Evolutionary conservation across 2,888 invertebrate species (phyloP).

Genomic region (Aplocera efformata): DNA sequence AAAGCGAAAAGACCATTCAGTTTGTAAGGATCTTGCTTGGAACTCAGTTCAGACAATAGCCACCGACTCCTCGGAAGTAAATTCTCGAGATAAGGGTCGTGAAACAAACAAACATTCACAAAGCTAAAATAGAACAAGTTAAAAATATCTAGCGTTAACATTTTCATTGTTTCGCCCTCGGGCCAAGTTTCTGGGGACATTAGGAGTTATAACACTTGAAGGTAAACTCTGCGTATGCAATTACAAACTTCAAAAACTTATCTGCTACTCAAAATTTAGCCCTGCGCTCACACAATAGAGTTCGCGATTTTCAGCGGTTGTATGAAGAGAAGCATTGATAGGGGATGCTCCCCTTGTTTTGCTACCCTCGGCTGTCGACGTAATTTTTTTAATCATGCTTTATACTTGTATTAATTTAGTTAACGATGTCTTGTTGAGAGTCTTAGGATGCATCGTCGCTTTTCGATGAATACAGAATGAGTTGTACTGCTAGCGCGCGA

Average conservation of each 20-base stretch:
- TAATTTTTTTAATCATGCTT: constrained; percentile 80
- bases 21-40: no score
- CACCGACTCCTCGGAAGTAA: constrained; percentile 9
- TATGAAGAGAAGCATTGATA: constrained; percentile 61
- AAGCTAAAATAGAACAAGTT: constrained; percentile 44
- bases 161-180: constrained; percentile 70
- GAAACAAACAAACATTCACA: constrained; percentile 23
- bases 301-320: constrained; percentile 17
- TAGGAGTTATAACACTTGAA: constrained; percentile 75
- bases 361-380: constrained; percentile 58
- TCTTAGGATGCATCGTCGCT: constrained; percentile 59
- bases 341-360: constrained; percentile 60
- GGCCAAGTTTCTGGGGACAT: constrained; percentile 67
- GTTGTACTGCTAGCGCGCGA: constrained; percentile 28
- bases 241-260: constrained; percentile 43
- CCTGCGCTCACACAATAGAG: constrained; percentile 30
- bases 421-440: constrained; percentile 67
- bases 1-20: no score
- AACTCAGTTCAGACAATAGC: constrained; percentile 3
- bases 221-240: constrained; percentile 65
- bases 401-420: constrained; percentile 79
- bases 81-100: constrained; percentile 16
- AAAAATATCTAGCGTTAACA: constrained; percentile 72
- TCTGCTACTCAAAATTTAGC: constrained; percentile 18
- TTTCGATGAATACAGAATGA: constrained; percentile 78